Percentiles rank a stretch among this genome's conserved stretches.
Conservation (phyloP, 2,113 vertebrate species). For the Heterocephalus glaber region DNA sequence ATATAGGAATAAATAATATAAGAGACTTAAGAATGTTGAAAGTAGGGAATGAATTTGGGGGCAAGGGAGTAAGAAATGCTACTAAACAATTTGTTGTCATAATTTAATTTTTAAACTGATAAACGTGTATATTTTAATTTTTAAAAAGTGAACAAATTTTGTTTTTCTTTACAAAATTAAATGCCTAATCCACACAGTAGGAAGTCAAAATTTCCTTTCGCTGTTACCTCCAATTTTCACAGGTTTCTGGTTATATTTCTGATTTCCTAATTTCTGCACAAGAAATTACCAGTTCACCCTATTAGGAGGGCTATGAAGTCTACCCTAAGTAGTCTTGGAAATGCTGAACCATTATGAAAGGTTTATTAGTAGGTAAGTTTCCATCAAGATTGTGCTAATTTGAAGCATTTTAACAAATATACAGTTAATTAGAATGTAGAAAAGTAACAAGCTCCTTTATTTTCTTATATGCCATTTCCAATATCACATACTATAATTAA, state of each 20-base stretch:
- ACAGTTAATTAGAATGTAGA: background rate
- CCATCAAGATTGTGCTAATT: background rate
- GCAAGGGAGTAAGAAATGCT: background rate
- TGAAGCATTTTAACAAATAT: slow-evolving; percentile 8
- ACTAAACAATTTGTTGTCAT: background rate
- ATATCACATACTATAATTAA: background rate
- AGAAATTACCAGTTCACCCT: background rate
- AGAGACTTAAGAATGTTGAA: background rate
- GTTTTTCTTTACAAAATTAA: background rate
- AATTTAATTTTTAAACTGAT: background rate
- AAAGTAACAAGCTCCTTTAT: background rate
- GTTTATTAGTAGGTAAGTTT: background rate
- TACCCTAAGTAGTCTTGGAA: background rate
- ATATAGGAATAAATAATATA: background rate
- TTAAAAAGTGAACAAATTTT: background rate
- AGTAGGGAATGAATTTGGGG: background rate
- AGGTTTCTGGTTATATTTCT: background rate
- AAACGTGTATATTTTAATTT: background rate
- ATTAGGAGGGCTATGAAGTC: background rate
- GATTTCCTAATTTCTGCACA: background rate
- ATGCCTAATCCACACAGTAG: background rate
- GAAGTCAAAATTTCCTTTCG: background rate
- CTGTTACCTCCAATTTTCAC: background rate
- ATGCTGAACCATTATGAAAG: background rate
- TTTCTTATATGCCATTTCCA: background rate